A percentile compares a stretch with the other conserved stretches of the same genome.
Evolutionary conservation across 2,888 invertebrate species (phyloP).

Genomic region (Tanytarsus gracilentus): DNA sequence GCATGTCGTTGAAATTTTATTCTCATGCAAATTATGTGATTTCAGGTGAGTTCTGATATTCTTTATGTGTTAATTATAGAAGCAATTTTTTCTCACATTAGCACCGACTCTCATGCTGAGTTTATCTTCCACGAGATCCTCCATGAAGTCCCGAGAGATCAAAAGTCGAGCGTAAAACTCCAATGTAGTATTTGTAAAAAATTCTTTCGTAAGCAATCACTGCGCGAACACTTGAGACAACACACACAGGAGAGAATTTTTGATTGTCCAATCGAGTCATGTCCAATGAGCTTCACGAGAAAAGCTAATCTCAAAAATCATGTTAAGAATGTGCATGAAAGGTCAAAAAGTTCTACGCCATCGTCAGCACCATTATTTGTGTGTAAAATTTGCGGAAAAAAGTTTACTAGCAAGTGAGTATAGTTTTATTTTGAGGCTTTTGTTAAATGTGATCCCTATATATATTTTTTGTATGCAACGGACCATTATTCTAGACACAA

Average conservation of each 20-base stretch:
- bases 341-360: neutral
- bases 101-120: constrained; percentile 57
- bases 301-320: constrained; percentile 58
- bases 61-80: neutral
- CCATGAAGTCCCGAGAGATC: constrained; percentile 44
- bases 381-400: constrained; percentile 35
- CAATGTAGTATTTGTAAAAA: constrained; percentile 59
- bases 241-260: constrained; percentile 69
- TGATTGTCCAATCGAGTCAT: constrained; percentile 48
- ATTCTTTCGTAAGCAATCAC: constrained; percentile 53
- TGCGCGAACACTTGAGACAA: constrained; percentile 59
- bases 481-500: too few species aligned
- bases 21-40: constrained; percentile 24
- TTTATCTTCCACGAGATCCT: constrained; percentile 63
- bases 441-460: too few species aligned
- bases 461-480: too few species aligned
- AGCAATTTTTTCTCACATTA: constrained; percentile 14
- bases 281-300: constrained; percentile 55
- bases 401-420: constrained; percentile 32
- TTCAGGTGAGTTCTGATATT: constrained; percentile 23
- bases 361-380: constrained; percentile 36
- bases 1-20: constrained; percentile 12
- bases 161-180: constrained; percentile 46
- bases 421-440: neutral
- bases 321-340: constrained; percentile 45